phyloP scores from a whole-genome alignment of 2,797 vertebrate genomes.

The Poeciliopsis gracilis region DNA sequence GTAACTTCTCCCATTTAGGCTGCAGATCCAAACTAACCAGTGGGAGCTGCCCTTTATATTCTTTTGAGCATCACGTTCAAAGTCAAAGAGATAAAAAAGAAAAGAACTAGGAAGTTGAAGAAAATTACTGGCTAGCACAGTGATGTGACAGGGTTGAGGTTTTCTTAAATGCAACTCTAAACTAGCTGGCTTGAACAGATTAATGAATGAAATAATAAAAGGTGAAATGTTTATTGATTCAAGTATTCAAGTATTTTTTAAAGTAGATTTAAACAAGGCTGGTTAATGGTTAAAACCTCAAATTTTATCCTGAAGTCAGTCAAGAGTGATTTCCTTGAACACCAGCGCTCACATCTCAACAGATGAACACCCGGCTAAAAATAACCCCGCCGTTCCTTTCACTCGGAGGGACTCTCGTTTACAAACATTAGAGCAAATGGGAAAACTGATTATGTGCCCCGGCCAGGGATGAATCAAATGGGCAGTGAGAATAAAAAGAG shows the following conservation, averaged over 20 bases:
- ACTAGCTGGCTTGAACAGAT: background rate
- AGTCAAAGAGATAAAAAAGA: no score
- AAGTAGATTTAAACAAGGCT: background rate
- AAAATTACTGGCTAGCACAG: background rate
- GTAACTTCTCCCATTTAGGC: no score
- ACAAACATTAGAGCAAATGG: slow-evolving; percentile 81
- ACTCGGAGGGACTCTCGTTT: slow-evolving; percentile 67
- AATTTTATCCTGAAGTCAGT: slow-evolving; percentile 28
- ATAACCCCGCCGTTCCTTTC: slow-evolving; percentile 66
- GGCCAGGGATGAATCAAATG: slow-evolving; percentile 58
- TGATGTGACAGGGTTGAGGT: background rate
- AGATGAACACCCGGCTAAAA: slow-evolving; percentile 62
- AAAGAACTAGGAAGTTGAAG: background rate
- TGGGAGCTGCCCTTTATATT: no score
- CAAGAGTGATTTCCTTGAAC: slow-evolving; percentile 13
- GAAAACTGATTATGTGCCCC: slow-evolving; percentile 74
- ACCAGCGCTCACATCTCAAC: slow-evolving; percentile 22
- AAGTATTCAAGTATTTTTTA: background rate
- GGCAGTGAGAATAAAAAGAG: slow-evolving; percentile 38
- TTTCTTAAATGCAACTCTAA: background rate
- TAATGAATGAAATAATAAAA: background rate
- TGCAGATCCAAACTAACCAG: no score
- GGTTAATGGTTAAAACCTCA: background rate
- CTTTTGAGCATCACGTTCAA: no score
- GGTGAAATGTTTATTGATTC: background rate